Conservation (phyloP, 2,888 invertebrate species). For the Arrhopalites spinosus region DNA sequence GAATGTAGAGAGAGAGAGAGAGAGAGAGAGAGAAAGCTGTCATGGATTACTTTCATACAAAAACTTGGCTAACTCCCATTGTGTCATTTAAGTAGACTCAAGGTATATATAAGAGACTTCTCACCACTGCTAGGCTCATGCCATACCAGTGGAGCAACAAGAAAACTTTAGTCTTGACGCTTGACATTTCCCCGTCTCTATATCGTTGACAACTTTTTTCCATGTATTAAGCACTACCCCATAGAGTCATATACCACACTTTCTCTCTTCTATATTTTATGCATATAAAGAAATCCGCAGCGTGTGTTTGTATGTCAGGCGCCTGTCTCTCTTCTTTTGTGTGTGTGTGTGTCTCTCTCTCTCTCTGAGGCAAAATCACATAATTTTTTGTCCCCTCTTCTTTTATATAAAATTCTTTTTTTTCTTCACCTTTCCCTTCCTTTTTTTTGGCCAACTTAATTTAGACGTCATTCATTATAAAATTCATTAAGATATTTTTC, state of each 20-base stretch:
- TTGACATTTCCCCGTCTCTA: conserved; percentile 1
- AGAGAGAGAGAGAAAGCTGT: conserved; percentile 1
- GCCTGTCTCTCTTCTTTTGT: background rate
- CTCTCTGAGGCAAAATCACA: background rate
- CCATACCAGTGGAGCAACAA: background rate
- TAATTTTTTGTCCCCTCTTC: no score
- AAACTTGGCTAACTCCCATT: background rate
- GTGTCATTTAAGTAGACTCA: background rate
- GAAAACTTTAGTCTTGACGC: conserved; percentile 10
- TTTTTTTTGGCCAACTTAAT: no score
- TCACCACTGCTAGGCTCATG: no score
- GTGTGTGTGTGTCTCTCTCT: background rate
- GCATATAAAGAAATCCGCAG: background rate
- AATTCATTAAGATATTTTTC: no score
- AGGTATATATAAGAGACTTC: no score
- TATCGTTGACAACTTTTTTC: background rate
- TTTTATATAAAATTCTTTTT: no score
- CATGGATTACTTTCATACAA: background rate
- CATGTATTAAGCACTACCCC: background rate
- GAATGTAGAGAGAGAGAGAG: no score
- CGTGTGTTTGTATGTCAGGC: background rate
- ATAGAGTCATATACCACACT: no score
- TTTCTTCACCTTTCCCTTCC: no score
- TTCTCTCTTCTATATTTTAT: background rate
- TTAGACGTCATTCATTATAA: no score